Conservation (phyloP, 2,113 vertebrate species). For the Syngnathus typhle region DNA sequence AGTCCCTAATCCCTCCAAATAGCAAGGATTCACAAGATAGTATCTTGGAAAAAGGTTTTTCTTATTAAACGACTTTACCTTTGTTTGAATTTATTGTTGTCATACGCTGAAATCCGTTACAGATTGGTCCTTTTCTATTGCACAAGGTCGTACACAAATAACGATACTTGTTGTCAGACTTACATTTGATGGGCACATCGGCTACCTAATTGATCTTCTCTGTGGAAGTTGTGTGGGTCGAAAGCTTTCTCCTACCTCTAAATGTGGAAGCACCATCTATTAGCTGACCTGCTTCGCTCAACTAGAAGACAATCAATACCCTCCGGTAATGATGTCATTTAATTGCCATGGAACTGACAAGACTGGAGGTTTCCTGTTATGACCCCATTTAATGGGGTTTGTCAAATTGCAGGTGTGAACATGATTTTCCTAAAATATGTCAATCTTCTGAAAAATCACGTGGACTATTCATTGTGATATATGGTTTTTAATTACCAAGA, state of each 20-base stretch:
- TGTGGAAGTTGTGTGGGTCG: conserved; percentile 25
- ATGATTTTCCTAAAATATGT: background rate
- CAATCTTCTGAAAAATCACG: background rate
- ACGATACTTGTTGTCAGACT: conserved; percentile 6
- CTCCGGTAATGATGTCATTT: conserved; percentile 59
- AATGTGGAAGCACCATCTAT: conserved; percentile 48
- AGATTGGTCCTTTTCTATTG: conserved; percentile 1
- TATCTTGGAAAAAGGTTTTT: background rate
- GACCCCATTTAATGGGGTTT: conserved; percentile 40
- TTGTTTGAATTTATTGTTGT: background rate
- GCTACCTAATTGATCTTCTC: conserved; percentile 20
- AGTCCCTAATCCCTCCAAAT: no score
- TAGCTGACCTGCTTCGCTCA: conserved; percentile 52
- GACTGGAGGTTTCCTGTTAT: conserved; percentile 36
- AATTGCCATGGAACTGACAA: conserved; percentile 31
- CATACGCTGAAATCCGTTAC: background rate
- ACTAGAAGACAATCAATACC: conserved; percentile 48
- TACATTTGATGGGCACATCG: conserved; percentile 19
- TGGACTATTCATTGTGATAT: background rate
- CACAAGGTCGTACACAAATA: conserved; percentile 13
- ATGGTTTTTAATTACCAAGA: background rate
- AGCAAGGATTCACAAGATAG: no score
- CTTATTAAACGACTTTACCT: background rate
- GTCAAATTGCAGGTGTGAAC: conserved; percentile 12
- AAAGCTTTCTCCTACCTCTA: conserved; percentile 32